These are phyloP conservation scores for Brachionus asplanchnoidis DNA, from an alignment of 1,140 invertebrate species.

Conservation along the genomic window DNA sequence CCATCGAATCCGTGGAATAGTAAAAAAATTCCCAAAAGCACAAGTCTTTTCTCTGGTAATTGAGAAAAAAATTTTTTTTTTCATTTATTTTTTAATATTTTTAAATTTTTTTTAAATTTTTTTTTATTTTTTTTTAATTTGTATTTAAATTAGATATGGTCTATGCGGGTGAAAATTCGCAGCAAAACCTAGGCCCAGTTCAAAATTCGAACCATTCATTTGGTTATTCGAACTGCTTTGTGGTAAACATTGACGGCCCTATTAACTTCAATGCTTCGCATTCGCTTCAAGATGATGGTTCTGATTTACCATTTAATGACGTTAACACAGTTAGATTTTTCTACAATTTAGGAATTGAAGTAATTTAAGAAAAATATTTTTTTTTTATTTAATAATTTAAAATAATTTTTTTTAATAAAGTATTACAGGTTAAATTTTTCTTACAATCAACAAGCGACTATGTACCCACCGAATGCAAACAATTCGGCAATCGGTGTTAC, in stretches of 20 bases:
- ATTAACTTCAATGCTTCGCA: slow-evolving; percentile 38
- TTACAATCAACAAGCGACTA: not conserved
- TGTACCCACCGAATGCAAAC: not conserved
- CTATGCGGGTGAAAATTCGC: not conserved
- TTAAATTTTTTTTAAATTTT: not conserved
- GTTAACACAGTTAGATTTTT: slow-evolving; percentile 36
- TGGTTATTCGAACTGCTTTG: slow-evolving; percentile 37
- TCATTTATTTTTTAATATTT: not conserved
- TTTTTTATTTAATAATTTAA: too few species aligned
- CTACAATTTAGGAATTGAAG: slow-evolving; percentile 40
- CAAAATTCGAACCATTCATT: not conserved
- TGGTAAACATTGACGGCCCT: slow-evolving; percentile 35
- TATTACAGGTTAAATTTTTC: slow-evolving; percentile 12
- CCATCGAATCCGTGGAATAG: slow-evolving; percentile 24
- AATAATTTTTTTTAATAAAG: not conserved
- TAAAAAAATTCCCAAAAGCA: slow-evolving; percentile 36
- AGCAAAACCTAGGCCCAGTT: not conserved
- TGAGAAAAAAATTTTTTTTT: not conserved
- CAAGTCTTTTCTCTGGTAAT: slow-evolving; percentile 18
- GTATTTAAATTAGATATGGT: not conserved
- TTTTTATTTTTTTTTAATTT: not conserved
- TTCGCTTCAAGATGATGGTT: slow-evolving; percentile 34
- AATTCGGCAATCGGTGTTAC: not conserved
- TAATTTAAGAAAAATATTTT: not conserved
- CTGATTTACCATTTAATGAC: slow-evolving; percentile 36